Evolutionary conservation across 2,113 vertebrate genomes (phyloP), one percentile per base, ranked within the genome.

Genomic region (Erinaceus europaeus): DNA sequence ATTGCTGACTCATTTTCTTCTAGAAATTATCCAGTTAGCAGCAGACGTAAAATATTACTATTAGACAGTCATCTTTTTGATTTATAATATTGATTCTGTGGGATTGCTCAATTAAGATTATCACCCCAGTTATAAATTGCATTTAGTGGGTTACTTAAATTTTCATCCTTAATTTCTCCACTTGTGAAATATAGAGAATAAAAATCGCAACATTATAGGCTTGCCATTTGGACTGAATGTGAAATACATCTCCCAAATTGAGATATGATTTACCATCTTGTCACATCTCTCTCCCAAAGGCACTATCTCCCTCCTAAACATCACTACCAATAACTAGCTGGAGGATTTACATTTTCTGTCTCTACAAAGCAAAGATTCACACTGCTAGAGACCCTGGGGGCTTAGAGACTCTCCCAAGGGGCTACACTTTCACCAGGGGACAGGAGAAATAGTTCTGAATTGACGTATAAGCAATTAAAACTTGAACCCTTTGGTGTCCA

Each of bases 61-160:
- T 71, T 59, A 69, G 81, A 36, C 6, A n/a, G 29, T 29, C 20
- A 62, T 68, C 25, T 34, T 18, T 78, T 42, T 82, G 38, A 27
- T 78, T 76, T 78, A 29, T 73, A 68, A 2, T 36, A 38, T 32
- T 59, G 18, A 10, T 29, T 85, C 38, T 73, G 14, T 12, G 68
- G n/a, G 52, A 77, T 86, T 29, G 21, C 46, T 15, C 17, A 36
- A 3, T 62, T 79, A 23, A 82, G 77, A 69, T n/a, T 91, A 61
- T 34, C 42, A 11, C 72, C 23, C 38, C 46, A 74, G 15, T 88
- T 88, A 34, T 1, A 87, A 53, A 23, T 72, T 44, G 18, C 62
- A n/a, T 29, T 76, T 80, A 80, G 50, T 25, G 84, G 61, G n/a
- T 91, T 90, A 84, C 38, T 84, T 87, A 65, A 67, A 15, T 8